Evolutionary conservation across 1,140 invertebrate species (phyloP).

Genomic region (Panagrolaimus sp.): DNA sequence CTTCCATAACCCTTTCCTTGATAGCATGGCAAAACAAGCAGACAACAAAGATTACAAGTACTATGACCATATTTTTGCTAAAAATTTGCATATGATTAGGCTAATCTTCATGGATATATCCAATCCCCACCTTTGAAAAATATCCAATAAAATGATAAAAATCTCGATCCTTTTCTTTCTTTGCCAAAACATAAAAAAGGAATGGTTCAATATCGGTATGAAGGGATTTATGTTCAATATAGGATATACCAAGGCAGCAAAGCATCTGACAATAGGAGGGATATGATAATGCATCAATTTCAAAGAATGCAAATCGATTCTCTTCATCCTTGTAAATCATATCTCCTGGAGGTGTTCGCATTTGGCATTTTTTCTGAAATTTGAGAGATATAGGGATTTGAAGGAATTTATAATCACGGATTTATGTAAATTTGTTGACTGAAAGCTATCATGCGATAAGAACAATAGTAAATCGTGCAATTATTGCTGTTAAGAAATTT

Average conservation of each 20-base stretch:
- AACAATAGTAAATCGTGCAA: too few species aligned
- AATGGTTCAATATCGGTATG: constrained; percentile 4
- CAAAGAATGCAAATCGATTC: too few species aligned
- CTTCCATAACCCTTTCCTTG: background rate
- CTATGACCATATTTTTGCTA: background rate
- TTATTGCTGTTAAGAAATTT: too few species aligned
- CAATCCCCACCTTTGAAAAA: background rate
- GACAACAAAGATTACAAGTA: background rate
- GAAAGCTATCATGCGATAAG: too few species aligned
- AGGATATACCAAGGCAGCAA: background rate
- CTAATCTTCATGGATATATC: background rate
- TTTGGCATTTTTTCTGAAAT: too few species aligned
- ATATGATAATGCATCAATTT: too few species aligned
- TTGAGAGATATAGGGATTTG: too few species aligned
- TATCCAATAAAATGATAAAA: constrained; percentile 4
- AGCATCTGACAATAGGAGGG: too few species aligned
- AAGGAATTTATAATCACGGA: too few species aligned
- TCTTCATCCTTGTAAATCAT: too few species aligned
- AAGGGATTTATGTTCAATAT: constrained; percentile 6
- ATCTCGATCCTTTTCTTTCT: background rate
- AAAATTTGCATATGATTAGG: background rate
- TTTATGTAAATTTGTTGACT: too few species aligned
- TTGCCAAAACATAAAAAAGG: constrained; percentile 3
- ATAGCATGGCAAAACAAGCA: background rate
- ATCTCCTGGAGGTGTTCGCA: too few species aligned